Base-by-base conservation (phyloP, 2,797 vertebrate species). In the Rhodeus uyekii region DNA sequence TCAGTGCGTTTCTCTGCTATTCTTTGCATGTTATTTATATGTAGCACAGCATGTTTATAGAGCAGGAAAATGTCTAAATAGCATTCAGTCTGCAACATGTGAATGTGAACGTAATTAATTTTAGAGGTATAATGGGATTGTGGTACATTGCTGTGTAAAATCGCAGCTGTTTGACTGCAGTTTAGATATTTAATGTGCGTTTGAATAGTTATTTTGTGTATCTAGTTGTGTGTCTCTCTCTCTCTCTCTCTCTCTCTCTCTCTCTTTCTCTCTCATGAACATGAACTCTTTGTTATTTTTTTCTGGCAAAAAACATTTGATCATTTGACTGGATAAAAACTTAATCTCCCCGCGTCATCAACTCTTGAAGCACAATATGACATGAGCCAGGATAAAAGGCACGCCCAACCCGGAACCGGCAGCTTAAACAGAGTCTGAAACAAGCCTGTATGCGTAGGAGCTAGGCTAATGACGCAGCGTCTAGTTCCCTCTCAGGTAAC, bases 251-350 rank as follows among this genome's bases (percentile, higher is more conserved):
- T n/a, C n/a, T n/a, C n/a, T n/a, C n/a, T 50, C 29, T 34, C 27
- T 74, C n/a, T 58, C 8, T 55, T 3, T 2, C 32, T n/a, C 3
- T n/a, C 22, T 53, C 3, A 1, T 24, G 3, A 27, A 39, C 36
- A 55, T 73, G 42, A 18, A 39, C 9, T 36, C 38, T 60, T 71
- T 27, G 1, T 72, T 71, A 1, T 61, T 24, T 61, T 61, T 34
- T 12, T 29, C 14, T 44, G 32, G 19, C 38, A 44, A 39, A 67
- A 67, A 39, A 79, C 68, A 29, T 46, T 80, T 72, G 39, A 80
- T 72, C 78, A 72, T 71, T 69, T 58, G 27, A 39, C 42, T 36
- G 78, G 67, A 61, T 80, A 39, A 55, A 53, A 80, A 58, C 61
- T 63, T 63, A 72, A 80, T n/a, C n/a, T n/a, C n/a, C n/a, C n/a